Conservation (phyloP, 2,797 vertebrate species). For the Leptodactylus fallax region DNA sequence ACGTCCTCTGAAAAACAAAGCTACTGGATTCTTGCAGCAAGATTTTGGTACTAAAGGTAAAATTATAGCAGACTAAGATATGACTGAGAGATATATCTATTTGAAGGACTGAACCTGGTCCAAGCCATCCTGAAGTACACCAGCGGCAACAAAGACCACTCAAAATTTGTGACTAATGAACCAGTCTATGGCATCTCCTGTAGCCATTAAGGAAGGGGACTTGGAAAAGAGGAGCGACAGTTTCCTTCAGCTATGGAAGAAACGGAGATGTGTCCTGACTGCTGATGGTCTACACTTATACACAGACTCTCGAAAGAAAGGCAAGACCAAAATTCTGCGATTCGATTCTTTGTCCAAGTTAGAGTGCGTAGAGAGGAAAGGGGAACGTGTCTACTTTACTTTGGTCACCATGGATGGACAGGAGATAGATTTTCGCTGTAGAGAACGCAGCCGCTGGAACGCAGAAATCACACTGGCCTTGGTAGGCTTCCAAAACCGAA, state of each 20-base stretch:
- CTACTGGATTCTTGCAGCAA: background rate
- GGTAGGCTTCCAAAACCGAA: conserved; percentile 59
- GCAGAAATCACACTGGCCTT: conserved; percentile 62
- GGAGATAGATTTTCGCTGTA: conserved; percentile 63
- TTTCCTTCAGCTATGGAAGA: conserved; percentile 62
- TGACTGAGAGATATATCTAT: background rate
- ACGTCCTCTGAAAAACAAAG: background rate
- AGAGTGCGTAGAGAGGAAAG: conserved; percentile 62
- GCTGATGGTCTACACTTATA: conserved; percentile 47
- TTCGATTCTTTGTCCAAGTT: conserved; percentile 58
- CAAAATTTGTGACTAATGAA: background rate
- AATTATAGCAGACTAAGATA: background rate
- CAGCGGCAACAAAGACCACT: background rate
- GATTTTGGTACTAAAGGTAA: background rate
- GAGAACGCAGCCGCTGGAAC: conserved; percentile 56
- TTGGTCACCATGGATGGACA: conserved; percentile 57
- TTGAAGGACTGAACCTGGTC: background rate
- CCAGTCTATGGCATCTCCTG: background rate
- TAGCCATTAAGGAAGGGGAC: conserved; percentile 50
- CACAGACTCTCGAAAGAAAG: conserved; percentile 17
- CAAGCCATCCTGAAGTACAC: background rate
- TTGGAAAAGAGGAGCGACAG: conserved; percentile 60
- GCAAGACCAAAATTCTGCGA: conserved; percentile 52
- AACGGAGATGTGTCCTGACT: conserved; percentile 48
- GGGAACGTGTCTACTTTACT: conserved; percentile 59